These are phyloP conservation scores for Drosophila lutescens DNA, from an alignment of 2,888 invertebrate genomes.

Conservation along the genomic window DNA sequence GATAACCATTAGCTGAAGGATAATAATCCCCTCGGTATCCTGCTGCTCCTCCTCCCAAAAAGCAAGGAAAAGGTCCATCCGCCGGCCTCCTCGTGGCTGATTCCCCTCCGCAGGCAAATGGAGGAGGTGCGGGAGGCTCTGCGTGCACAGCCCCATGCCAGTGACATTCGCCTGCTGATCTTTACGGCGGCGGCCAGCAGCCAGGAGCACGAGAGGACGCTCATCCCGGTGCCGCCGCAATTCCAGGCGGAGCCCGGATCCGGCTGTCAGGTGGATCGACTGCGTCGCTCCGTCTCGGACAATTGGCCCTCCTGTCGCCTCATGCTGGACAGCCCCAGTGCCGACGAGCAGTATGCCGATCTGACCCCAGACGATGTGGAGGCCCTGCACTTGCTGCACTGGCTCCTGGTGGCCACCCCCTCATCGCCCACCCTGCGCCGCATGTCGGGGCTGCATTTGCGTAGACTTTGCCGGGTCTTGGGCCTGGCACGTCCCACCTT, in stretches of 20 bases:
- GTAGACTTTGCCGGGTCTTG: conserved; percentile 14
- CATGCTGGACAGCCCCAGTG: conserved; percentile 12
- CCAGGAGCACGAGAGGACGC: conserved; percentile 9
- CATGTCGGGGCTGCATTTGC: conserved; percentile 1
- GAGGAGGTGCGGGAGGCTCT: conserved; percentile 12
- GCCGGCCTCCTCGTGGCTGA: not conserved
- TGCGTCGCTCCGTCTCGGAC: conserved; percentile 26
- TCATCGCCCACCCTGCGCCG: conserved; percentile 32
- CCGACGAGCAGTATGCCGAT: not conserved
- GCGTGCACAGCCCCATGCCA: conserved; percentile 9
- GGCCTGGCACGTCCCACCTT: conserved; percentile 8
- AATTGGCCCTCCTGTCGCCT: conserved; percentile 42
- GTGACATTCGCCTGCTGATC: conserved; percentile 34
- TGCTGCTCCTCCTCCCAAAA: not conserved
- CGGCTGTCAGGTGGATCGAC: conserved; percentile 28
- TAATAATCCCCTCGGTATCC: not conserved
- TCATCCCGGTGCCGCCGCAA: conserved; percentile 34
- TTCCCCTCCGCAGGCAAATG: conserved; percentile 1
- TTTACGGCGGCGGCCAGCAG: conserved; percentile 40
- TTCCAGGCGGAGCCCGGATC: conserved; percentile 10
- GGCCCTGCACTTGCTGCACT: conserved; percentile 36
- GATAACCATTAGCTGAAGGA: too few relatives aligned
- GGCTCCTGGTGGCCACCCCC: conserved; percentile 42
- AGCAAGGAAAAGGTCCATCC: not conserved
- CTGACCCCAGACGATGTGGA: not conserved